Conservation (phyloP, 2,888 invertebrate genomes). For the Eupithecia inturbata region DNA sequence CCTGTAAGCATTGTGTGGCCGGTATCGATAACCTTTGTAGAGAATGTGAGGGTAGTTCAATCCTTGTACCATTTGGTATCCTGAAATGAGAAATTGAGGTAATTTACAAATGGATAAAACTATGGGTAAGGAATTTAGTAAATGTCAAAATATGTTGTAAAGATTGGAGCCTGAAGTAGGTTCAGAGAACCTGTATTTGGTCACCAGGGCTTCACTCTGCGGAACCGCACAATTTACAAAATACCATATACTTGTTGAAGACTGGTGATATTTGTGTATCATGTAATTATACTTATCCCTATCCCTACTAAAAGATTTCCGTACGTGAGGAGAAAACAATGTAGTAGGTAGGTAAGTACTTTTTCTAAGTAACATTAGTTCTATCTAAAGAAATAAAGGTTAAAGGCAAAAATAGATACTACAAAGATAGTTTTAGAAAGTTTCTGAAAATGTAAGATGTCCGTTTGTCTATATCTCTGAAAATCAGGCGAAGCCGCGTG, state of each 20-base stretch:
- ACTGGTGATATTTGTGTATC: too few species aligned
- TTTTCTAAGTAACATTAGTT: background rate
- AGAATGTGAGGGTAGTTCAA: conserved; percentile 58
- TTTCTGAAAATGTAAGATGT: too few species aligned
- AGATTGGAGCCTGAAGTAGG: background rate
- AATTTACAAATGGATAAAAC: too few species aligned
- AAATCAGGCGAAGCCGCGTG: too few species aligned
- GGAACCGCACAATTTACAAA: background rate
- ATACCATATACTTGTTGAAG: too few species aligned
- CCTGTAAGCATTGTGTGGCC: conserved; percentile 64
- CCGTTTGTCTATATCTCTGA: too few species aligned
- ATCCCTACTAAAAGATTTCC: too few species aligned
- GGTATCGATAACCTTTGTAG: conserved; percentile 56
- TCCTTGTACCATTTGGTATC: conserved; percentile 15
- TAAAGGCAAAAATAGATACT: background rate
- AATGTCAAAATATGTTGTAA: too few species aligned
- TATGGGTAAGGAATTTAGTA: too few species aligned
- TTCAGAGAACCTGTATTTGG: background rate
- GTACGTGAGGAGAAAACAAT: too few species aligned
- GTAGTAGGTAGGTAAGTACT: background rate
- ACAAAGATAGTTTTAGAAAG: background rate
- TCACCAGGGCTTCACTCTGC: background rate
- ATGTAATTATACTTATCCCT: too few species aligned
- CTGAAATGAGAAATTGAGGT: background rate
- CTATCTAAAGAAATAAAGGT: background rate